phyloP scores from a whole-genome alignment of 53 echinoderm and acorn worm genomes.

The Apostichopus leukothele region DNA sequence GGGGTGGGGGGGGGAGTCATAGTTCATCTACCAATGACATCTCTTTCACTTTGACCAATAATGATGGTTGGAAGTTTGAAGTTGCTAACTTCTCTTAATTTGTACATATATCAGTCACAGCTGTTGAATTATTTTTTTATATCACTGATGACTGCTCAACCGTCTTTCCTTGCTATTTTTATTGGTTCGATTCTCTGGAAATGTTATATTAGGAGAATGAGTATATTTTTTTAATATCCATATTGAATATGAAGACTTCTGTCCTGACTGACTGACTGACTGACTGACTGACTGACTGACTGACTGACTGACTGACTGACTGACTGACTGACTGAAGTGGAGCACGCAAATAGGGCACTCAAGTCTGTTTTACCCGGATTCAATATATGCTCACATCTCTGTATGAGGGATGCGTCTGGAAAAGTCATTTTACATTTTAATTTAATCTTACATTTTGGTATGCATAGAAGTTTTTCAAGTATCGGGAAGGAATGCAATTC shows the following conservation, averaged over 20 bases:
- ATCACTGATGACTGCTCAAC: background rate
- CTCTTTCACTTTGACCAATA: too few species aligned
- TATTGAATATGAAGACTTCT: too few species aligned
- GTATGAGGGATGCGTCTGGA: background rate
- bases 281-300: background rate
- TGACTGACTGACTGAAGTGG: background rate
- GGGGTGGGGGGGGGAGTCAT: too few species aligned
- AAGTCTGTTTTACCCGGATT: background rate
- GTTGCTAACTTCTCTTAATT: too few species aligned
- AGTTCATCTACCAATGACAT: too few species aligned
- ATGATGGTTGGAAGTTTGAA: too few species aligned
- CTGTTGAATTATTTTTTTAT: background rate
- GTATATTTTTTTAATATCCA: background rate
- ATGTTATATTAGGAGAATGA: background rate
- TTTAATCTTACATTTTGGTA: background rate
- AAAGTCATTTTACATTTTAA: background rate
- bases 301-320: too few species aligned
- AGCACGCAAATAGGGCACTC: background rate
- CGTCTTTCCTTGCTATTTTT: background rate
- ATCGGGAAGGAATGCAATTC: too few species aligned
- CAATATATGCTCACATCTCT: background rate
- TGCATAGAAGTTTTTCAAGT: too few species aligned
- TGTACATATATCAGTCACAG: background rate
- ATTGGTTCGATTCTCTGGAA: background rate
- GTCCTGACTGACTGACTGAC: too few species aligned